Evolutionary conservation across 1,140 invertebrate species (phyloP), one percentile per base, ranked within the genome.

Genomic region (Popillia japonica): DNA sequence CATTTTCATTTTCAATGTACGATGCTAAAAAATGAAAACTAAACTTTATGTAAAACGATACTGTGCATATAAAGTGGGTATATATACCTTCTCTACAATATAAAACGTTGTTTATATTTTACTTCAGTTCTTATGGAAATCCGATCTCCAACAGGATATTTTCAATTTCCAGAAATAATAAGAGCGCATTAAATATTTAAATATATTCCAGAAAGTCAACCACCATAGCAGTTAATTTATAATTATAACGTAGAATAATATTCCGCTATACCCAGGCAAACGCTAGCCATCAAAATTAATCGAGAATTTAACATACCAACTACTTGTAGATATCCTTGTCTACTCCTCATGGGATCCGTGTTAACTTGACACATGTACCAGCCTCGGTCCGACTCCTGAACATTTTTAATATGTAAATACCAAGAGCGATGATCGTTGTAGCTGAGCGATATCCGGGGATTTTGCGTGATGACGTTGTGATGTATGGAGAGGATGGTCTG

Each of bases 401-500:
- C 94, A 82, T 93, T 91, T 84, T 92, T 93, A 83, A 95, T 95
- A 82, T 95, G 95, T 61, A 96, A 89, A 86, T 93, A 96, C 95
- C 95, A 96, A 8, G 95, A 95, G 8, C 94, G 90, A 85, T 96
- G 94, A 85, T 96, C 95, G 85, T 95, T 96, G 87, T 94, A 95
- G 20, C 94, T 93, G 59, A 96, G 88, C 9, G 93, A 93, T 80
- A 98, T 95, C 80, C 96, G 90, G 6, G 93, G 92, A 87, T 97
- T 96, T 86, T 96, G 93, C 2, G 95, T 95, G 81, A 96, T 96
- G 59, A 97, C 94, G 83, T 94, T 93, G 86, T 95, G 93, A 84
- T 96, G 95, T 82, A 97, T 96, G 27, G 95, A 95, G 40, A 97
- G 88, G 81, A 96, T 96, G 3, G 96, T 96, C 87, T 97, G 95